Base-by-base conservation (phyloP, 1,140 invertebrate species). In the Philotrypesis tridentata region DNA sequence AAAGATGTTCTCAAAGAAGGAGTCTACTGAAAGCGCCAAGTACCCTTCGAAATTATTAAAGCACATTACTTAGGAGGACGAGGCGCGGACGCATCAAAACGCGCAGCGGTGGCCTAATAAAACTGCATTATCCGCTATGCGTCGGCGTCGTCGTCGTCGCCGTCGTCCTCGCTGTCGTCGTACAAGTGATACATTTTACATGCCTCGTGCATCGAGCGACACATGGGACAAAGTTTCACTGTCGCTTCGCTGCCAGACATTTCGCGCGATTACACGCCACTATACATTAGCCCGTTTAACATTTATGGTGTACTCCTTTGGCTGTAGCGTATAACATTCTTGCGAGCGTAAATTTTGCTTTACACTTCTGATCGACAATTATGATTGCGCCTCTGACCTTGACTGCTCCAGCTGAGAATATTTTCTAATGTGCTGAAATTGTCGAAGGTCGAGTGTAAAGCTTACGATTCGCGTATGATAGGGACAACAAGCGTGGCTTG, bases 11-110 rank as follows among this genome's bases (percentile, higher is more conserved):
- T n/a, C n/a, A n/a, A n/a, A n/a, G n/a, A n/a, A n/a, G n/a, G n/a
- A n/a, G n/a, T n/a, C n/a, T n/a, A n/a, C n/a, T n/a, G n/a, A n/a
- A n/a, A n/a, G 40, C 40, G 12, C 40, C 5, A 43, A 43, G 33
- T 37, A 37, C 8, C 23, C 63, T 65, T 29, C 12, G 67, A 25
- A 71, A 71, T 40, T 71, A 71, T 71, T 71, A 71, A 71, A 37
- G 68, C 33, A 12, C 23, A 73, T 60, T 60, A 73, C 71, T 73
- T 60, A 73, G 23, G 37, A 25, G 37, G 48, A 60, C 43, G 25
- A 73, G 71, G 71, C 25, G 43, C 25, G 25, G 71, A 60, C 43
- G 25, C 71, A 73, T 60, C 71, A 73, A 73, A 73, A 55, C 14
- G 43, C 21, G 37, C 71, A 73, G 27, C 5, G 6, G 48, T 65